Evolutionary conservation across 1,140 invertebrate genomes (phyloP), one percentile per base, ranked within the genome.

Genomic region (Lithobius niger): DNA sequence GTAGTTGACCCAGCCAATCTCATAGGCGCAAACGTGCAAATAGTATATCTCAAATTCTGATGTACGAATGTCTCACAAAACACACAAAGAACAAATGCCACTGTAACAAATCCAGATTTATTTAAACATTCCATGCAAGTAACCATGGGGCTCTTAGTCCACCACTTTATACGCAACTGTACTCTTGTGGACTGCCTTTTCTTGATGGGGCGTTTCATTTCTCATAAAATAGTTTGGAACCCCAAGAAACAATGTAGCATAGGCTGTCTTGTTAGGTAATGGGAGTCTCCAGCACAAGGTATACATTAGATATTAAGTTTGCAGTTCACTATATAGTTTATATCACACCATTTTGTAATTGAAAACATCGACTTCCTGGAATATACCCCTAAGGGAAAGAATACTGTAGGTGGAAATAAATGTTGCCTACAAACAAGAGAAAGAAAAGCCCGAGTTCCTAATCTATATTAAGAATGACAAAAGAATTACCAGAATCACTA

Each of bases 331-430:
- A 53, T 49, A 16, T 48, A 22, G 40, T 55, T 48, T 27, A 57
- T 50, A n/a, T 36, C 59, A 22, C 55, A 43, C 59, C 47, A 60
- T 65, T 57, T 62, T 61, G 27, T 67, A 64, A 22, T 65, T 65
- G 57, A 68, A 66, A 57, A 62, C 65, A 19, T 70, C 66, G 47
- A 69, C 66, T 60, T 62, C 63, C 47, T 67, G 64, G 2, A 67
- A 67, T 50, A 68, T 68, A 57, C 55, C 60, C 15, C 60, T 62
- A 49, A 63, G 56, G 18, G 57, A 58, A 16, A 55, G 53, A 24
- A 57, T 57, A 57, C 49, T 49, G 44, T 59, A 55, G 26, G 56
- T 54, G 55, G 26, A 19, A 57, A 50, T 49, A 22, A 55, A 31
- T 10, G 31, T 10, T 36, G 6, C 31, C n/a, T 36, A 36, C 31